Evolutionary conservation across 2,113 vertebrate genomes (phyloP).

Genomic region (Pipra filicauda): DNA sequence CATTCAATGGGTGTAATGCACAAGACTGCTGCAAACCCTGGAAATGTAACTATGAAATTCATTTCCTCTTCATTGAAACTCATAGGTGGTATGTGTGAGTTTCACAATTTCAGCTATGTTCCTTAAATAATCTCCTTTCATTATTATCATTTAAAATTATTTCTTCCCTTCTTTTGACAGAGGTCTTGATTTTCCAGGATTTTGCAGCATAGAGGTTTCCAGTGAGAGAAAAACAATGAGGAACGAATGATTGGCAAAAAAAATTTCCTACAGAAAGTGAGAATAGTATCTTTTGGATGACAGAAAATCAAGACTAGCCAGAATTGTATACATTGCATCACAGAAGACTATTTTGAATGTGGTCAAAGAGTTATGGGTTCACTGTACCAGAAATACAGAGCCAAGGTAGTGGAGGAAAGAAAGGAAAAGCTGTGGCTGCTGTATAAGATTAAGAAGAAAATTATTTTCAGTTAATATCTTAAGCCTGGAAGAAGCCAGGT

Average conservation of each 20-base stretch:
- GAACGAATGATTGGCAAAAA: not conserved
- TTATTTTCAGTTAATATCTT: not conserved
- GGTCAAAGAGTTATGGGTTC: not conserved
- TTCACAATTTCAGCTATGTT: not conserved
- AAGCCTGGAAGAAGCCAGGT: not conserved
- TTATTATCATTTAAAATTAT: not conserved
- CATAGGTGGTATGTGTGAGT: not conserved
- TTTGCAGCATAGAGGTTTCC: not conserved
- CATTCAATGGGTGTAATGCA: not conserved
- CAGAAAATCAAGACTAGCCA: not conserved
- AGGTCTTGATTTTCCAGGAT: not conserved
- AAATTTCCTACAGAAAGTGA: not conserved
- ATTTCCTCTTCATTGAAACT: constrained; percentile 13
- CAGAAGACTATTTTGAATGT: not conserved
- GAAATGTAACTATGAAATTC: constrained; percentile 37
- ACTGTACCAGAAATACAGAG: not conserved
- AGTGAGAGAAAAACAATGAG: not conserved
- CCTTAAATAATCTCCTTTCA: not conserved
- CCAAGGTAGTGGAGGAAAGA: not conserved
- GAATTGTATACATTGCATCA: not conserved
- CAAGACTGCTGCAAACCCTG: not conserved
- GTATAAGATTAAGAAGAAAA: not conserved
- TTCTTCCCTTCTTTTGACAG: not conserved
- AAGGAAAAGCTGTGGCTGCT: not conserved
- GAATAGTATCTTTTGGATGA: not conserved